A percentile compares a stretch with the other conserved stretches of the same genome.
phyloP scores from a whole-genome alignment of 2,113 vertebrate species.

The Saguinus midas region DNA sequence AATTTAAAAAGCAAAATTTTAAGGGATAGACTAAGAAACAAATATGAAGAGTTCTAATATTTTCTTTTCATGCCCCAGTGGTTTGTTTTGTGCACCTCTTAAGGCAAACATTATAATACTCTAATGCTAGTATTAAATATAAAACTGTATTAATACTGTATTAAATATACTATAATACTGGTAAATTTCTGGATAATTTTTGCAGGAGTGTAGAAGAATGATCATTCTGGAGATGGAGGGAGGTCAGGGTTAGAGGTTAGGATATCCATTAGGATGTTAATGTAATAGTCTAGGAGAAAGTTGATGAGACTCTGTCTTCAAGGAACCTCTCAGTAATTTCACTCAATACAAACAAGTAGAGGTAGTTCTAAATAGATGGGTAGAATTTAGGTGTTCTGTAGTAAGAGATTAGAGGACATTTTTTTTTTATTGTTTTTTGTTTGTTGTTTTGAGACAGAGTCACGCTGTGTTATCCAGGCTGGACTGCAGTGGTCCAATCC shows the following conservation, averaged over 20 bases:
- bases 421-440: background rate
- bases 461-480: too few species aligned
- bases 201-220: background rate
- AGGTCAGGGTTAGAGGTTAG: background rate
- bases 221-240: background rate
- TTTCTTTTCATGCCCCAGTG: conserved; percentile 10
- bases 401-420: background rate
- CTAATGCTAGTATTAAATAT: background rate
- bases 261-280: background rate
- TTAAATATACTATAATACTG: background rate
- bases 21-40: background rate
- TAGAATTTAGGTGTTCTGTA: conserved; percentile 6
- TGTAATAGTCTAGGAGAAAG: background rate
- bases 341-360: background rate
- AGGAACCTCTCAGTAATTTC: background rate
- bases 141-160: background rate
- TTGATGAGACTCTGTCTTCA: background rate
- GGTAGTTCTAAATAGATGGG: background rate
- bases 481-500: too few species aligned
- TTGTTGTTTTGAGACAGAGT: too few species aligned
- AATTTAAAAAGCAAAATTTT: background rate
- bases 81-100: background rate
- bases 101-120: background rate
- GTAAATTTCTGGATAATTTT: background rate
- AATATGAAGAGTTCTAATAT: background rate